Evolutionary conservation across 2,888 invertebrate species (phyloP).

Genomic region (Andrena bucephala): DNA sequence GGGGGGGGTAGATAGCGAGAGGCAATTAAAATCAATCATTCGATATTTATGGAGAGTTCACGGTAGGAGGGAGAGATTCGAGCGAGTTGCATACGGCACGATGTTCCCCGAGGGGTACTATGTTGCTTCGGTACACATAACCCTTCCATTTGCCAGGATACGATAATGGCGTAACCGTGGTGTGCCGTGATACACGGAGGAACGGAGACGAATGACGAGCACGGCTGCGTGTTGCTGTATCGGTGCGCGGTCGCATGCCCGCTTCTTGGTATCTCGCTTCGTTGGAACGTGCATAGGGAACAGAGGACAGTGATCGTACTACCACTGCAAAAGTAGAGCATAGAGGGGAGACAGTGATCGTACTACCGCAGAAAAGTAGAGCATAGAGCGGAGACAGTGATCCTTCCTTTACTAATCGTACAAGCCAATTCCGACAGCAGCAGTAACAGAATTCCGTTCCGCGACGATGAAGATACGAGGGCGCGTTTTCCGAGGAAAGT

Average conservation of each 20-base stretch:
- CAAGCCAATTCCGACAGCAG: conserved; percentile 43
- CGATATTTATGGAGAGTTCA: conserved; percentile 56
- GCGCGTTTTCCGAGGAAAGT: conserved; percentile 24
- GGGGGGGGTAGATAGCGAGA: conserved; percentile 1
- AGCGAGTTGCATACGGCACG: conserved; percentile 28
- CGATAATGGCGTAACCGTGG: conserved; percentile 64
- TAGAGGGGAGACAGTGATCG: neutral
- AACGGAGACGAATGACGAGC: conserved; percentile 21
- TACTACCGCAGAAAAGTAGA: neutral
- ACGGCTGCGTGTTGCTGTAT: neutral
- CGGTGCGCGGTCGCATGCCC: neutral
- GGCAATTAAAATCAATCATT: conserved; percentile 62
- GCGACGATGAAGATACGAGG: neutral
- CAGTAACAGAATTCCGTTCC: conserved; percentile 40
- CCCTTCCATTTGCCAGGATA: conserved; percentile 62
- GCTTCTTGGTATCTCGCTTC: neutral
- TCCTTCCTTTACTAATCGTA: conserved; percentile 34
- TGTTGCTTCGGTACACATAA: conserved; percentile 52
- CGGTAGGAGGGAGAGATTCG: conserved; percentile 35
- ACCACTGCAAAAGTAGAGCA: neutral
- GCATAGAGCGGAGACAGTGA: conserved; percentile 29
- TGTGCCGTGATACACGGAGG: conserved; percentile 31
- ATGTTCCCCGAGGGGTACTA: conserved; percentile 45
- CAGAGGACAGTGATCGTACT: neutral
- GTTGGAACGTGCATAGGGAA: neutral